A percentile compares a stretch with the other conserved stretches of the same genome.
phyloP scores from a whole-genome alignment of 37 sponge, comb jelly and placozoan species.

The Tethya wilhelma region DNA sequence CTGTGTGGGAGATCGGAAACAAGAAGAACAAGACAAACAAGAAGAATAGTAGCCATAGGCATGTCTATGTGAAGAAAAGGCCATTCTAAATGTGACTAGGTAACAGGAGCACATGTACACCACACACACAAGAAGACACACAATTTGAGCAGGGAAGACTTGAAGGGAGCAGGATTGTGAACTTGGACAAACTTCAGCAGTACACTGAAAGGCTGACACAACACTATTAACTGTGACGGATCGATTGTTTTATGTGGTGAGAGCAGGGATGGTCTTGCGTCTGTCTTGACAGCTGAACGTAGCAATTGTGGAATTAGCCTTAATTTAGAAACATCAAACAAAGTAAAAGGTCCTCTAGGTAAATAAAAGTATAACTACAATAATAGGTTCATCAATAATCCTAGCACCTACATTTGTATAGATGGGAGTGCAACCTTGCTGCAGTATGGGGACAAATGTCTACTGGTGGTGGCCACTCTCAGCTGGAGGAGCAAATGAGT shows the following conservation, averaged over 20 bases:
- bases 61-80: no score
- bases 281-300: conserved; percentile 12
- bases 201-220: conserved; percentile 7
- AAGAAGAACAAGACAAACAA: no score
- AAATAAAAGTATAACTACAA: neutral
- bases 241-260: conserved; percentile 22
- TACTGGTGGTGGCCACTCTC: conserved; percentile 45
- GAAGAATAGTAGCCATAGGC: no score
- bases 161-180: no score
- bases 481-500: conserved; percentile 19
- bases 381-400: neutral
- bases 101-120: no score
- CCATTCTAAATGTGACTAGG: no score
- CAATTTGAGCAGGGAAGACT: no score
- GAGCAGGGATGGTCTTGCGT: conserved; percentile 38
- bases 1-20: no score
- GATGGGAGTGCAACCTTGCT: conserved; percentile 45
- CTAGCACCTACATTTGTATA: neutral
- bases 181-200: conserved; percentile 20
- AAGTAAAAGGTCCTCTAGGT: conserved; percentile 25
- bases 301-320: neutral
- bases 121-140: no score
- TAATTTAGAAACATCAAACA: conserved; percentile 21
- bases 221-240: conserved; percentile 16
- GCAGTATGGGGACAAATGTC: conserved; percentile 67